Conservation (phyloP, 2,797 vertebrate genomes). For the Perodicticus potto region DNA sequence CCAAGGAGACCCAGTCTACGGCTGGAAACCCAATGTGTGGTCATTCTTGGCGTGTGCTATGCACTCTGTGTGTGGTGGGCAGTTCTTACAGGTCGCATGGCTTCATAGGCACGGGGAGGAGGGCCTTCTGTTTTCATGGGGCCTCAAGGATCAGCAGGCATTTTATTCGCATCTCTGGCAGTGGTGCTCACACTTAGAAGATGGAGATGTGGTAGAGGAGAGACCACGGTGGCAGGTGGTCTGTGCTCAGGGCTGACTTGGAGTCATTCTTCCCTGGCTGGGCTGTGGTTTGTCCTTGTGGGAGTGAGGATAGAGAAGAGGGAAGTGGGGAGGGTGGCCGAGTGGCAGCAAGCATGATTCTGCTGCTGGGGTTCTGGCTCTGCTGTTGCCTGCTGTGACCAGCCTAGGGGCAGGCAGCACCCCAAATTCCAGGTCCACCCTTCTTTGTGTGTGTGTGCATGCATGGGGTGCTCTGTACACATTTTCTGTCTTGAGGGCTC, state of each 20-base stretch:
- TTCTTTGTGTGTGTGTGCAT: neutral
- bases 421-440: rapidly evolving
- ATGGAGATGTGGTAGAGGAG: neutral
- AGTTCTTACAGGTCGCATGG: neutral
- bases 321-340: rapidly evolving
- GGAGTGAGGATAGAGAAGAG: neutral
- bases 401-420: rapidly evolving
- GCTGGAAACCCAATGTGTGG: no score
- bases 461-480: neutral
- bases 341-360: neutral
- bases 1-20: neutral
- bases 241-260: no score
- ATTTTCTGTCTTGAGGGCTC: neutral
- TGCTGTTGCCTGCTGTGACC: rapidly evolving
- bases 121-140: neutral
- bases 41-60: no score
- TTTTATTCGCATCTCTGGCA: neutral
- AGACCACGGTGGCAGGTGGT: neutral
- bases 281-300: neutral
- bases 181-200: neutral
- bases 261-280: neutral
- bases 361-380: no score
- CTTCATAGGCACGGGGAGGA: rapidly evolving
- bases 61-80: rapidly evolving
- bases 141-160: neutral